Evolutionary conservation across 2,113 vertebrate genomes (phyloP), one percentile per base, ranked within the genome.

Genomic region (Kryptolebias marmoratus): DNA sequence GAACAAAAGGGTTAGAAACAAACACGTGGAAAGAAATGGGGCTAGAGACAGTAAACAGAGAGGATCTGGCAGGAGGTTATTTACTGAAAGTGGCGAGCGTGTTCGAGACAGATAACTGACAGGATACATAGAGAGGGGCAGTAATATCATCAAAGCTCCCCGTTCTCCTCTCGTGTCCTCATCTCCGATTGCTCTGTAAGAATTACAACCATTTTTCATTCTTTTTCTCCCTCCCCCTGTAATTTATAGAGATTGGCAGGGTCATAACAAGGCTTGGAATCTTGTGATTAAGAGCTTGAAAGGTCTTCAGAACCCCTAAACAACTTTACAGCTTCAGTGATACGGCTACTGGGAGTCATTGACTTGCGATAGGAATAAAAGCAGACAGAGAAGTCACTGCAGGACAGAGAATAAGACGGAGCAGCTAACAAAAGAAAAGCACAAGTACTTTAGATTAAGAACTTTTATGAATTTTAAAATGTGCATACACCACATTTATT

Each of bases 251-350:
- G 45, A 1, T 28, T 62, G 65, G 65, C 28, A 31, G 56, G 36
- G 48, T 73, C 68, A 75, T 78, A 31, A 59, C 2, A 9, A 48
- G n/a, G 16, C 74, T 36, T 59, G 64, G 47, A 48, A 77, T 80
- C 69, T 55, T 62, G 47, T 5, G 30, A 67, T 60, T 36, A 45
- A 9, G 28, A 69, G 44, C 66, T 71, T 75, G 55, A 71, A 77
- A 75, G 71, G 56, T 65, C 64, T 39, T 80, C 71, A 78, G 80
- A 84, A 64, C 56, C 80, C 61, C 58, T 75, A 59, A 62, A 85
- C 75, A 84, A 58, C 75, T 82, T 89, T 71, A 73, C 28, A 30
- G 58, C 61, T 65, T 65, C 36, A 67, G 45, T 65, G 36, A 72
- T 66, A 61, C 57, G 57, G 52, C 81, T 63, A 32, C 71, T 72